phyloP scores from a whole-genome alignment of 2,113 vertebrate genomes.

The Notothenia coriiceps region DNA sequence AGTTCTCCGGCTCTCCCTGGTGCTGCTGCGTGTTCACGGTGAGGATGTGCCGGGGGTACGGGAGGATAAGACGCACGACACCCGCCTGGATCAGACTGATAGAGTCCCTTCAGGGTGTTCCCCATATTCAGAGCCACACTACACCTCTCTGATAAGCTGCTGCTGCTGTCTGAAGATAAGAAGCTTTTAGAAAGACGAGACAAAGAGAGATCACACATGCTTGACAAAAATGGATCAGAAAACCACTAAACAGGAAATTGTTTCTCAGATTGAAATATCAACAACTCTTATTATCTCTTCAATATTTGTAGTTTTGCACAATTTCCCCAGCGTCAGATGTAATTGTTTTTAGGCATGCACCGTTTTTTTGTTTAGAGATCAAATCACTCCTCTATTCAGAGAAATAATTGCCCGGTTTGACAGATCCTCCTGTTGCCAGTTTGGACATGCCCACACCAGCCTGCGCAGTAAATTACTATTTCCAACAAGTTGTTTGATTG shows the following conservation, averaged over 20 bases:
- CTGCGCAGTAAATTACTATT: slow-evolving; percentile 52
- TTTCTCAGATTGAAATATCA: slow-evolving; percentile 20
- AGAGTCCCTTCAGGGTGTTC: slow-evolving; percentile 82
- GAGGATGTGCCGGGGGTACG: slow-evolving; percentile 57
- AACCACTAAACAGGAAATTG: slow-evolving; percentile 31
- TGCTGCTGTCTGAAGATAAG: slow-evolving; percentile 86
- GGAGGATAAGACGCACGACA: slow-evolving; percentile 65
- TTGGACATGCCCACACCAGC: slow-evolving; percentile 11
- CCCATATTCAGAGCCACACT: slow-evolving; percentile 76
- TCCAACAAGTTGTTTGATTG: slow-evolving; percentile 72
- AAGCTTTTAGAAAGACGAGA: slow-evolving; percentile 47
- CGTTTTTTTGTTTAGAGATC: slow-evolving; percentile 33
- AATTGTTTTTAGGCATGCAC: slow-evolving; percentile 22
- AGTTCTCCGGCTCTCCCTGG: background rate
- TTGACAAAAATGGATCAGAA: slow-evolving; percentile 17
- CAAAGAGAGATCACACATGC: slow-evolving; percentile 21
- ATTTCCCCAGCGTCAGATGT: background rate
- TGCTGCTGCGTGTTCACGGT: slow-evolving; percentile 12
- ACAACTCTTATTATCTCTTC: background rate
- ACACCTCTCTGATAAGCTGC: slow-evolving; percentile 86
- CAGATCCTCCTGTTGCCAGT: slow-evolving; percentile 24
- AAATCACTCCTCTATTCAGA: slow-evolving; percentile 14
- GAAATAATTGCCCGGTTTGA: slow-evolving; percentile 15
- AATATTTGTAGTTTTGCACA: background rate
- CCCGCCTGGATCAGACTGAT: slow-evolving; percentile 84